A percentile compares a stretch with the other conserved stretches of the same genome.
These are phyloP conservation scores for Helostoma temminkii DNA, from an alignment of 2,797 vertebrate genomes.

Conservation along the genomic window DNA sequence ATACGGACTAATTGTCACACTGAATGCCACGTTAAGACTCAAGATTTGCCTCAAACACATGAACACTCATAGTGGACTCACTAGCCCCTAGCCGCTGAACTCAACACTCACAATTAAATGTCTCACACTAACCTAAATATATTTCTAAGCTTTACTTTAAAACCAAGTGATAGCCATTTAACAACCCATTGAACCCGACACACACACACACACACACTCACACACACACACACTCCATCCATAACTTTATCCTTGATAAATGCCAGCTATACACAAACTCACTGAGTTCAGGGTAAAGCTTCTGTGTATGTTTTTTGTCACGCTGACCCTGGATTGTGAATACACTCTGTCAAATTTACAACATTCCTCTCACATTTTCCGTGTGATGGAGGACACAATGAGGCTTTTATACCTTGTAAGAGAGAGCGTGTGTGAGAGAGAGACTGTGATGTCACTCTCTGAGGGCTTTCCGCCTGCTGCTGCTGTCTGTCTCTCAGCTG, in stretches of 20 bases:
- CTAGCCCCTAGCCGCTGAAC: no score
- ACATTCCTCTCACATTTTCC: constrained; percentile 61
- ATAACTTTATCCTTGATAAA: constrained; percentile 43
- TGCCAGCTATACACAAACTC: constrained; percentile 26
- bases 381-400: constrained; percentile 71
- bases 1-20: neutral
- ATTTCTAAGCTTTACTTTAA: no score
- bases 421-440: constrained; percentile 33
- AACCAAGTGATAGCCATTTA: no score
- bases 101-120: no score
- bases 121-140: no score
- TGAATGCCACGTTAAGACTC: constrained; percentile 1
- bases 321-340: constrained; percentile 50
- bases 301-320: constrained; percentile 31
- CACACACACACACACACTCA: neutral
- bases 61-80: neutral
- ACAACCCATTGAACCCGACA: neutral
- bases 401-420: constrained; percentile 62
- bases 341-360: constrained; percentile 53
- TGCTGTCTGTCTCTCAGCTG: constrained; percentile 68
- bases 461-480: constrained; percentile 63
- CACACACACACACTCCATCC: constrained; percentile 16
- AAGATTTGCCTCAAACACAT: neutral
- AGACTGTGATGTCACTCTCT: constrained; percentile 64
- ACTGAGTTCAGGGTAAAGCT: constrained; percentile 19